Base-by-base conservation (phyloP, 2,888 invertebrate genomes). In the Caenorhabditis becei region DNA sequence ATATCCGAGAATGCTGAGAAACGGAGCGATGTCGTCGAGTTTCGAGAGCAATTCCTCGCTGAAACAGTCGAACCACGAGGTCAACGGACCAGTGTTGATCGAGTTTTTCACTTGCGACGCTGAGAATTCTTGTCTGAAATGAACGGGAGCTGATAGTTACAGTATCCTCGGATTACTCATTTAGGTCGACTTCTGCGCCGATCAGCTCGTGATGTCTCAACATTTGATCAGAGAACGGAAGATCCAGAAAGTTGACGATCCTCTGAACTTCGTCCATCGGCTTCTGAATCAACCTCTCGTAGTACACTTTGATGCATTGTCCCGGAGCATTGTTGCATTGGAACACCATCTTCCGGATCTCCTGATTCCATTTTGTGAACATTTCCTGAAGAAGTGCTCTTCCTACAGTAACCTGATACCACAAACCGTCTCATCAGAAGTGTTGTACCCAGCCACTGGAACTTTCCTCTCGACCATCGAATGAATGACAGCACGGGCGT, bases 231-330 rank as follows among this genome's bases (percentile, higher is more conserved):
- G 95, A 94, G 97, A 97, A 98, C 44, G 95, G 95, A 88, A 97
- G 94, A 87, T 95, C 95, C 77, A 98, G 94, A 92, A 97, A 98
- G 85, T 93, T 93, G 26, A 97, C 93, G 91, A 97, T 96, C 91
- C 94, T 94, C 86, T 94, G 94, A 95, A 97, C 94, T 94, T 96
- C 96, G 83, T 94, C 93, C 82, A 94, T 94, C 11, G 97, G 97
- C 92, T 96, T 96, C 89, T 98, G 94, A 89, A 97, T 97, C 90
- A 98, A 94, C 92, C 97, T 95, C 93, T 98, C 98, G 93, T 98
- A 98, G 91, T 96, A 96, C 72, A 98, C 83, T 49, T 70, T 62
- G 28, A 85, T 62, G 49, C 85, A 85, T 37, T 66, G 63, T 5
- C 80, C 82, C 0, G 66, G 67, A 14, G 77, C 28, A n/a, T 69